Evolutionary conservation across 2,888 invertebrate genomes (phyloP), one percentile per base, ranked within the genome.

Genomic region (Phaedon cochleariae): DNA sequence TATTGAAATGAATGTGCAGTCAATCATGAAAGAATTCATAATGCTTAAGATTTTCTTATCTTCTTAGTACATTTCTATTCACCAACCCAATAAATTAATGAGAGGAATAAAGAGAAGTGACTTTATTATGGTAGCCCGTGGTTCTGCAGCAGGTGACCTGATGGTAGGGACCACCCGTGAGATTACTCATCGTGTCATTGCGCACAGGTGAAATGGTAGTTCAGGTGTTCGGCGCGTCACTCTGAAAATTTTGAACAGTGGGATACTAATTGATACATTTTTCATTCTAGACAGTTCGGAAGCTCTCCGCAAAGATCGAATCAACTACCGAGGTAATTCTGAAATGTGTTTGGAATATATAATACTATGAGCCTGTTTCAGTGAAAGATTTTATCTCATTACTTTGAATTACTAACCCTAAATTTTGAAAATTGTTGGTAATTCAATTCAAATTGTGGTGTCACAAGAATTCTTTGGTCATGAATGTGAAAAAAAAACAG

Each of bases 141-240:
- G 61, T 41, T 60, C 51, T 55, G 59, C 69, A 65, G 73, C 75
- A 73, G 75, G 73, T 73, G 73, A 66, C 65, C 71, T 66, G 68
- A 72, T 69, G 67, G 70, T 63, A 29, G 60, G 69, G 65, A 73
- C 73, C 75, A 74, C 73, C 75, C 72, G 63, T 70, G 64, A 69
- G 62, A 69, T 67, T 68, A 69, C 62, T 72, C 71, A 73, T 74
- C 73, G 71, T 72, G 68, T 73, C 73, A 74, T 61, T 71, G 68
- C 64, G 59, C 66, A 73, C 72, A 71, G 73, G 72, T 74, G 73
- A 71, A 68, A 63, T 64, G 54, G 63, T 68, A 55, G 67, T 62
- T 74, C 73, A 73, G 74, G 73, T 74, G 76, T 74, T 60, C 61
- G 59, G 52, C 55, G 55, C 62, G 63, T 65, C 65, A 62, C 65